Evolutionary conservation across 2,797 vertebrate genomes (phyloP).

Genomic region (Mycteria americana): DNA sequence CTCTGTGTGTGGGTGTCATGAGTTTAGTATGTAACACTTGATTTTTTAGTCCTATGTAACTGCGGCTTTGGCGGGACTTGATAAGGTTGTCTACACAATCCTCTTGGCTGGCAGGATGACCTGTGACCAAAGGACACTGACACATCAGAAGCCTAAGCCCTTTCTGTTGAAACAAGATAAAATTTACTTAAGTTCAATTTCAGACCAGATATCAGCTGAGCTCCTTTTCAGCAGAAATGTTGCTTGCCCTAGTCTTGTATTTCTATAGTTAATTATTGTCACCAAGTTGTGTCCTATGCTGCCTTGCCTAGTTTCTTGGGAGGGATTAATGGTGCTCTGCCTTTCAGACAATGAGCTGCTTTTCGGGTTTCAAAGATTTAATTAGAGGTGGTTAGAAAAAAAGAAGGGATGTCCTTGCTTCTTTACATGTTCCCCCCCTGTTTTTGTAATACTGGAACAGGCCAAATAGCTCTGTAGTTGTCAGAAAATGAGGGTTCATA

Average conservation of each 20-base stretch:
- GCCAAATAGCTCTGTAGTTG: not conserved
- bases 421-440: not conserved
- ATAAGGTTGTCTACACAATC: not conserved
- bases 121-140: not conserved
- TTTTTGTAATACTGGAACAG: not conserved
- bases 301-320: not conserved
- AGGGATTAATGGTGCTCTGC: not conserved
- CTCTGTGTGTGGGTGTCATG: rapidly evolving
- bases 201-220: not conserved
- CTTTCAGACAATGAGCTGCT: not conserved
- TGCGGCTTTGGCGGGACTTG: not conserved
- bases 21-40: not conserved
- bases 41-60: not conserved
- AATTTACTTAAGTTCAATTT: not conserved
- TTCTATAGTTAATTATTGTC: not conserved
- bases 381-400: not conserved
- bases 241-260: not conserved
- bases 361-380: not conserved
- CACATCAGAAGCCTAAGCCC: not conserved
- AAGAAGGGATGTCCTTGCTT: not conserved
- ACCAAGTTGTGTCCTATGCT: not conserved
- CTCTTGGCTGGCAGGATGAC: not conserved
- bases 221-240: not conserved
- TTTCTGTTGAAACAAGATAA: not conserved
- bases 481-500: not conserved